phyloP scores from a whole-genome alignment of 2,113 vertebrate species.

The Nycticryphes semicollaris region DNA sequence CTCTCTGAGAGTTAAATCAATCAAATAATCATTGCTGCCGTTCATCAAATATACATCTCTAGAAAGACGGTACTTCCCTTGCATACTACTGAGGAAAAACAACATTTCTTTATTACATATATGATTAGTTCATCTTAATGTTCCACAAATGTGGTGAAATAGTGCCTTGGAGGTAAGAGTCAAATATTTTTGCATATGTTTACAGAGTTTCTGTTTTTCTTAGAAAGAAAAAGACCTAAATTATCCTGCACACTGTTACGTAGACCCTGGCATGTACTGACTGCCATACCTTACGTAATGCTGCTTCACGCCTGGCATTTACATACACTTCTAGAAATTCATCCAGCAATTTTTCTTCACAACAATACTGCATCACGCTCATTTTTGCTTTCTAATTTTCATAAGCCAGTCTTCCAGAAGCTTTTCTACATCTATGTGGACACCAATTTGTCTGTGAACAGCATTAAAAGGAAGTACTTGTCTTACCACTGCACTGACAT shows the following conservation, averaged over 20 bases:
- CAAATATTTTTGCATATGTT: background rate
- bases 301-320: background rate
- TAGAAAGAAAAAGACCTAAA: background rate
- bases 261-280: background rate
- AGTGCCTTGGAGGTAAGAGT: background rate
- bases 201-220: background rate
- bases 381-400: background rate
- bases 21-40: constrained; percentile 35
- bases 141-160: background rate
- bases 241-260: background rate
- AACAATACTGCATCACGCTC: background rate
- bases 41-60: background rate
- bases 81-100: background rate
- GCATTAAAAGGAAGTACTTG: constrained; percentile 7
- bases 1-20: constrained; percentile 48
- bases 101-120: background rate
- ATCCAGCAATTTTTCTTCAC: background rate
- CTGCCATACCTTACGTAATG: background rate
- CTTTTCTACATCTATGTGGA: background rate
- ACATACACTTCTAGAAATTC: background rate
- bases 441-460: background rate
- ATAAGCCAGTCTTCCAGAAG: background rate
- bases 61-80: background rate
- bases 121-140: background rate
- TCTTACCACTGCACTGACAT: constrained; percentile 16